phyloP scores from a whole-genome alignment of 2,113 vertebrate species.

The Vulpes lagopus region DNA sequence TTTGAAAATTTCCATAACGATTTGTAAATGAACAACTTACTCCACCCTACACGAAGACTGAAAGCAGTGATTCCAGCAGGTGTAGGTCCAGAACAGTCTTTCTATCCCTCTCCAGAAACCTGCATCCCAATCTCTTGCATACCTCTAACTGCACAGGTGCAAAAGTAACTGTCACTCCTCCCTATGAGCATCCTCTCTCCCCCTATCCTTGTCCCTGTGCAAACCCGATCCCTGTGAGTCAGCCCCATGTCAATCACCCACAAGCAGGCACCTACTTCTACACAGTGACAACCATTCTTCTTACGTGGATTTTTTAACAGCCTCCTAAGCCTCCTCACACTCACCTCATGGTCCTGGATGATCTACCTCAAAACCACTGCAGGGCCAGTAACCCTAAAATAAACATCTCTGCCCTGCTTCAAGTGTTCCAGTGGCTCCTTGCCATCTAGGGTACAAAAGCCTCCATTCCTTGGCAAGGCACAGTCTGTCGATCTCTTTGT shows the following conservation, averaged over 20 bases:
- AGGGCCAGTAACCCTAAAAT: constrained; percentile 18
- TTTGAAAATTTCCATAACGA: constrained; percentile 43
- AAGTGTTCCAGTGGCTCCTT: not conserved
- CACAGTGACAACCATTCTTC: not conserved
- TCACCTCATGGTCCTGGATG: not conserved
- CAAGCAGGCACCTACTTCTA: not conserved
- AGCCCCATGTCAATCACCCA: not conserved
- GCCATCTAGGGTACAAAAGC: not conserved
- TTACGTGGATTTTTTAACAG: not conserved
- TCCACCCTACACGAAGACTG: not conserved
- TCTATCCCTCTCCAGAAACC: not conserved
- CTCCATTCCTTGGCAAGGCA: constrained; percentile 1
- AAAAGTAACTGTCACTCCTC: not conserved
- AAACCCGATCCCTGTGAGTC: not conserved
- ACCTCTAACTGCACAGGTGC: not conserved
- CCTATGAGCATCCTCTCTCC: not conserved
- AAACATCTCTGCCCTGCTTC: not conserved
- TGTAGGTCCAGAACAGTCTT: not conserved
- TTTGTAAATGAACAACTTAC: not conserved
- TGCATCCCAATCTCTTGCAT: not conserved
- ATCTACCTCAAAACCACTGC: constrained; percentile 1
- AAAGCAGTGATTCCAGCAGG: not conserved
- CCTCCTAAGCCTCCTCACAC: not conserved
- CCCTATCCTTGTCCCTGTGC: not conserved
- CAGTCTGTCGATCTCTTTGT: not conserved